These are phyloP conservation scores for Clivina fossor DNA, from an alignment of 2,888 invertebrate species.

Conservation along the genomic window DNA sequence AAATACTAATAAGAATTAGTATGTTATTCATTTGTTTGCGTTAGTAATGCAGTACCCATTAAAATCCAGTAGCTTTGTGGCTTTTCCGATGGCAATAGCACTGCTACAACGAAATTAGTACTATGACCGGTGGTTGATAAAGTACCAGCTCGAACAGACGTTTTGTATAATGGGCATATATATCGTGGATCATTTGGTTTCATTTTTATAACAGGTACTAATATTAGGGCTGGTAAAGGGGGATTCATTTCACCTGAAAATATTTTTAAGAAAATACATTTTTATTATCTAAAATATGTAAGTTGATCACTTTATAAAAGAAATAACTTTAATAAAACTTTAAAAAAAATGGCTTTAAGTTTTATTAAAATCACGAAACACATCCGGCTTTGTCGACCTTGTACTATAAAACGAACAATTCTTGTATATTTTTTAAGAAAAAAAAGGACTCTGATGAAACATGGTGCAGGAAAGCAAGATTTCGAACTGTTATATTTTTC, in stretches of 20 bases:
- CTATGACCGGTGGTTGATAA: conserved; percentile 92
- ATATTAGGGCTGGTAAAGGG: conserved; percentile 66
- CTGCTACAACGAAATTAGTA: conserved; percentile 85
- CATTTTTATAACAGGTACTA: conserved; percentile 67
- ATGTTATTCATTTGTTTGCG: conserved; percentile 72
- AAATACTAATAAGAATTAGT: neutral
- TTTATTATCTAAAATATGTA: conserved; percentile 37
- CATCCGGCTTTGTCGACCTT: too few species aligned
- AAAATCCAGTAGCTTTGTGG: conserved; percentile 82
- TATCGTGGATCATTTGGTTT: conserved; percentile 67
- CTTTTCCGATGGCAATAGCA: conserved; percentile 67
- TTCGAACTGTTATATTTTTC: too few species aligned
- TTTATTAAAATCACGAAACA: too few species aligned
- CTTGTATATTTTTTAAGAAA: too few species aligned
- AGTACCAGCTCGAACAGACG: conserved; percentile 80
- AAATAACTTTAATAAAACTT: too few species aligned
- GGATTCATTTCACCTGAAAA: conserved; percentile 73
- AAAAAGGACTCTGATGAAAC: too few species aligned
- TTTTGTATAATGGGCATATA: conserved; percentile 83
- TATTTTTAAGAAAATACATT: conserved; percentile 39
- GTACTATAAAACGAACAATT: too few species aligned
- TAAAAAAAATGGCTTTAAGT: too few species aligned
- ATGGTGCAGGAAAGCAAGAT: too few species aligned
- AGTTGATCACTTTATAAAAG: neutral
- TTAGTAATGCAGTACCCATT: conserved; percentile 83